Evolutionary conservation across 2,888 invertebrate species (phyloP), one percentile per base, ranked within the genome.

Genomic region (Drosophila merina): DNA sequence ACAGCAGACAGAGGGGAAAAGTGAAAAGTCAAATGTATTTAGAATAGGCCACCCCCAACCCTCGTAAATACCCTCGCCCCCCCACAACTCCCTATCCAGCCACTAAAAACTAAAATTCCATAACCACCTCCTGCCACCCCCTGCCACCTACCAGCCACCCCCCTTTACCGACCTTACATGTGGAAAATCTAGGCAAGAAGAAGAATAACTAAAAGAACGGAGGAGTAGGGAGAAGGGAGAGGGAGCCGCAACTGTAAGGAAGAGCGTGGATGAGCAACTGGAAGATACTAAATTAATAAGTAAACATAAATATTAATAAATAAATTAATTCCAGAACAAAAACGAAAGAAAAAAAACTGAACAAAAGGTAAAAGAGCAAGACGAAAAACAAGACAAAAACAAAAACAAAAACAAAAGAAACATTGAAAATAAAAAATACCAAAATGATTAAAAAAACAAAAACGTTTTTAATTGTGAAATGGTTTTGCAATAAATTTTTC

Each of bases 341-440:
- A 51, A 45, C 67, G 71, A 59, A 59, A 36, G 42, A 58, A 48
- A 51, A 51, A 63, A 59, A 71, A 48, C 28, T 5, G 57, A 36
- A 75, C 25, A 54, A 71, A 80, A 85, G 54, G 81, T 75, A 58
- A 73, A 73, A 70, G 20, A 72, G 62, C 68, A 71, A 70, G 49
- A 67, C 51, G 57, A 77, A 64, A 80, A 64, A 20, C 20, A 20
- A 20, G 20, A 20, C 20, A 20, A 63, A 73, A 49, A 72, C 58
- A 58, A 60, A 59, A 73, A 75, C 66, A 81, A 76, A 69, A 79
- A 88, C 72, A 86, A 64, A 74, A 79, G 56, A 76, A 74, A 69
- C 67, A 83, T 72, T 78, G 72, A 84, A 73, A 87, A 81, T 72
- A 84, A 83, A 80, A 76, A 88, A 86, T 72, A 84, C 87, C 81